These are phyloP conservation scores for Pyrgilauda ruficollis DNA, from an alignment of 2,113 vertebrate genomes.

Conservation along the genomic window DNA sequence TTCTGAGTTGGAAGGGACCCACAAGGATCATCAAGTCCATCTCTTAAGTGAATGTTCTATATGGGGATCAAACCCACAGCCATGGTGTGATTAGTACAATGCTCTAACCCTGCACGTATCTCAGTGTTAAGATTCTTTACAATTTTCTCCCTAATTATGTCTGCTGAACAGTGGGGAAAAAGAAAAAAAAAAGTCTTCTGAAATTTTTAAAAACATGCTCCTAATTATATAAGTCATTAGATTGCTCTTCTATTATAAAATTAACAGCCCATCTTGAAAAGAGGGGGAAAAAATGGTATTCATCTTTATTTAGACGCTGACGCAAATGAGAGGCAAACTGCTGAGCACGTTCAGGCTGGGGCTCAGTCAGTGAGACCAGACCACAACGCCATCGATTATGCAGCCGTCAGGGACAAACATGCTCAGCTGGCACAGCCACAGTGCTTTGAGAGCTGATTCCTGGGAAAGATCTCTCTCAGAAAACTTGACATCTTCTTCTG, in stretches of 20 bases:
- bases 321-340: slow-evolving; percentile 26
- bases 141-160: neutral
- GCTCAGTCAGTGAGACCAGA: neutral
- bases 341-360: neutral
- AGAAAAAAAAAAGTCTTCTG: neutral
- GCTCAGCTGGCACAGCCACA: neutral
- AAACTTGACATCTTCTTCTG: neutral
- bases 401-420: neutral
- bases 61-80: neutral
- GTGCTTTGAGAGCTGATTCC: neutral
- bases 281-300: neutral
- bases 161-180: neutral
- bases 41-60: neutral
- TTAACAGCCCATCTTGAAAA: slow-evolving; percentile 31
- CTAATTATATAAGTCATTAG: slow-evolving; percentile 21
- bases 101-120: neutral
- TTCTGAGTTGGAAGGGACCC: neutral
- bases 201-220: neutral
- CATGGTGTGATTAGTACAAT: neutral
- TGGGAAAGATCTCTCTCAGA: neutral
- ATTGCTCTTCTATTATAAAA: slow-evolving; percentile 15
- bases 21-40: neutral
- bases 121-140: neutral
- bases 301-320: slow-evolving; percentile 29
- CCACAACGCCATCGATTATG: neutral